A percentile compares a stretch with the other conserved stretches of the same genome.
These are phyloP conservation scores for Amiota communis DNA, from an alignment of 2,888 invertebrate species.

Conservation along the genomic window DNA sequence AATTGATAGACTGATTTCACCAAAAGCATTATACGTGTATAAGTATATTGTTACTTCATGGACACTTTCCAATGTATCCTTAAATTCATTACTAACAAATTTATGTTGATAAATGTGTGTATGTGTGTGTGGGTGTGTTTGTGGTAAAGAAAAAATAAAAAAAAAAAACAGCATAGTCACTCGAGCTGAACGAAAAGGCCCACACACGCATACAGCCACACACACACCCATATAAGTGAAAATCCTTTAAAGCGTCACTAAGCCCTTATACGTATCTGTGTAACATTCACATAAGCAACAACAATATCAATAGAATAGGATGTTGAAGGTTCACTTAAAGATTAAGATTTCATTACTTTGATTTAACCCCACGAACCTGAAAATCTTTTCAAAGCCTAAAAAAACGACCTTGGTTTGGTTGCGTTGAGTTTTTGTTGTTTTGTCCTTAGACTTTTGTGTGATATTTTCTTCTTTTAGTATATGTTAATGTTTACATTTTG, in stretches of 20 bases:
- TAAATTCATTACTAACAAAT: too few relatives aligned
- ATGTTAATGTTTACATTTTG: background rate
- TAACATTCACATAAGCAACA: background rate
- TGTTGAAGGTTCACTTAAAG: background rate
- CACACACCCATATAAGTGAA: constrained; percentile 21
- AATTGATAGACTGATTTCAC: too few relatives aligned
- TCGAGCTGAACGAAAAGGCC: constrained; percentile 25
- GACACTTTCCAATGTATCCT: too few relatives aligned
- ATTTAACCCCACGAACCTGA: constrained; percentile 11
- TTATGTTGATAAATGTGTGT: too few relatives aligned
- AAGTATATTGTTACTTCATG: too few relatives aligned
- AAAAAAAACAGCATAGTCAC: constrained; percentile 16
- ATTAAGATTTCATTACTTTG: background rate
- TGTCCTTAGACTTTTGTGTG: background rate
- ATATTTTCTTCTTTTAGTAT: constrained; percentile 7
- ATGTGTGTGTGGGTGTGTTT: too few relatives aligned
- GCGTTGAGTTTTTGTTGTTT: too few relatives aligned
- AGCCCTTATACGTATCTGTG: background rate
- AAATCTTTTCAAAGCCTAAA: background rate
- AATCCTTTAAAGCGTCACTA: constrained; percentile 21
- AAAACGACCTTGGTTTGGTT: too few relatives aligned
- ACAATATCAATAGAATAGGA: background rate
- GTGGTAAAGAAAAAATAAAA: background rate
- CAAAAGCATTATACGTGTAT: too few relatives aligned
- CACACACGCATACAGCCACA: constrained; percentile 30